Conservation (phyloP, 2,797 vertebrate genomes). For the Luscinia luscinia region DNA sequence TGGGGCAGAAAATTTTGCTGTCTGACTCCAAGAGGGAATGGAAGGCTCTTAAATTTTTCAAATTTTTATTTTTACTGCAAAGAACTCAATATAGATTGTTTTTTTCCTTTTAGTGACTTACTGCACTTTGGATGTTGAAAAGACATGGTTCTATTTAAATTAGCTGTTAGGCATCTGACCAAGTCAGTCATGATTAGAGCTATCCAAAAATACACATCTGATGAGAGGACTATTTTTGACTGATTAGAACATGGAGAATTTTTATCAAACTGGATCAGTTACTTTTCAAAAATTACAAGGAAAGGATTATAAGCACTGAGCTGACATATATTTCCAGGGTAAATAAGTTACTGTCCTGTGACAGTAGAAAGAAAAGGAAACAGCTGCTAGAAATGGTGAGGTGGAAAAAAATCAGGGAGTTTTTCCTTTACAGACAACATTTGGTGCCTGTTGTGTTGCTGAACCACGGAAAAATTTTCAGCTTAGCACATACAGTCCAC, state of each 20-base stretch:
- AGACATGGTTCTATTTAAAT: not conserved
- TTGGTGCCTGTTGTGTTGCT: not conserved
- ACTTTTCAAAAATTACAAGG: not conserved
- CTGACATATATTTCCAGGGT: not conserved
- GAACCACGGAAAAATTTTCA: not conserved
- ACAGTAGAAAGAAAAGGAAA: not conserved
- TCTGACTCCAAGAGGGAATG: rapidly evolving
- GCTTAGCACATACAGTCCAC: not conserved
- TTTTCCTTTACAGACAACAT: not conserved
- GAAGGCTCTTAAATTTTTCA: not conserved
- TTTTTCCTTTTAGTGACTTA: not conserved
- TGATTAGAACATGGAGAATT: not conserved
- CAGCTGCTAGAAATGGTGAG: slow-evolving; percentile 26
- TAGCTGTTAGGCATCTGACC: not conserved
- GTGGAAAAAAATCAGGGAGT: not conserved
- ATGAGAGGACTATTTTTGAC: not conserved
- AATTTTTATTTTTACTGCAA: not conserved
- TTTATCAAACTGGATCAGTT: not conserved
- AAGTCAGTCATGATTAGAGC: not conserved
- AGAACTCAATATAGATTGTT: not conserved
- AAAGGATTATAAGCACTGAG: not conserved
- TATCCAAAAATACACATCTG: not conserved
- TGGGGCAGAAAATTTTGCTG: not conserved
- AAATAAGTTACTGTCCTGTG: not conserved
- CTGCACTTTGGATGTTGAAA: not conserved